These are phyloP conservation scores for Otolemur garnettii DNA, from an alignment of 2,113 vertebrate genomes.

Conservation along the genomic window DNA sequence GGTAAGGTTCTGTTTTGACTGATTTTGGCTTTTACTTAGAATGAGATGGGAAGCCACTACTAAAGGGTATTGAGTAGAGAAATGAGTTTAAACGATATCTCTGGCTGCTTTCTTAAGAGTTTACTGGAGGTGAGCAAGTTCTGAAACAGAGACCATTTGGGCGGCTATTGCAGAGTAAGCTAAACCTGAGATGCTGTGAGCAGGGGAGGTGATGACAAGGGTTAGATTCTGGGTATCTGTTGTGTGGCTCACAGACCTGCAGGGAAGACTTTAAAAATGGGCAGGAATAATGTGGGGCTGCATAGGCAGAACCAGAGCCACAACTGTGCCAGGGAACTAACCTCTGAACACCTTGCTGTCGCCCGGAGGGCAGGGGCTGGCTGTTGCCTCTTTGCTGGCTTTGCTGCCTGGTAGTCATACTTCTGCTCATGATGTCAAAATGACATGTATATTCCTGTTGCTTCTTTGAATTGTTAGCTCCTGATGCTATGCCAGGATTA, in stretches of 20 bases:
- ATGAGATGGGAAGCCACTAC: background rate
- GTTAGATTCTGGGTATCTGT: background rate
- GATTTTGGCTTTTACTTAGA: slow-evolving; percentile 30
- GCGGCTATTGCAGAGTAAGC: background rate
- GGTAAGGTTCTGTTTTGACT: background rate
- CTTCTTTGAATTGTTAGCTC: background rate
- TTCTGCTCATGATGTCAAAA: background rate
- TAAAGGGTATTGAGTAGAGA: background rate
- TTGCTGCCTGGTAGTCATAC: background rate
- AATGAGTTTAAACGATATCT: slow-evolving; percentile 26
- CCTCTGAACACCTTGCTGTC: fast-evolving
- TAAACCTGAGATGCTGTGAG: background rate
- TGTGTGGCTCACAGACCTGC: background rate
- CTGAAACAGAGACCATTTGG: background rate
- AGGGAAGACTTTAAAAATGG: slow-evolving; percentile 1
- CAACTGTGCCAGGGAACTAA: background rate
- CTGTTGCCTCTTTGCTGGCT: background rate
- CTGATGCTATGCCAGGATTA: background rate
- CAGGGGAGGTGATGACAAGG: background rate
- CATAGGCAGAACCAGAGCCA: background rate
- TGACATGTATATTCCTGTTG: background rate
- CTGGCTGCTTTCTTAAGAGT: background rate
- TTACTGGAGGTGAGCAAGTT: background rate
- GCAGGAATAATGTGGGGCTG: background rate
- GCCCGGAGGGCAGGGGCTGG: background rate